Evolutionary conservation across 2,113 vertebrate species (phyloP), one percentile per base, ranked within the genome.

Genomic region (Holacanthus passer): DNA sequence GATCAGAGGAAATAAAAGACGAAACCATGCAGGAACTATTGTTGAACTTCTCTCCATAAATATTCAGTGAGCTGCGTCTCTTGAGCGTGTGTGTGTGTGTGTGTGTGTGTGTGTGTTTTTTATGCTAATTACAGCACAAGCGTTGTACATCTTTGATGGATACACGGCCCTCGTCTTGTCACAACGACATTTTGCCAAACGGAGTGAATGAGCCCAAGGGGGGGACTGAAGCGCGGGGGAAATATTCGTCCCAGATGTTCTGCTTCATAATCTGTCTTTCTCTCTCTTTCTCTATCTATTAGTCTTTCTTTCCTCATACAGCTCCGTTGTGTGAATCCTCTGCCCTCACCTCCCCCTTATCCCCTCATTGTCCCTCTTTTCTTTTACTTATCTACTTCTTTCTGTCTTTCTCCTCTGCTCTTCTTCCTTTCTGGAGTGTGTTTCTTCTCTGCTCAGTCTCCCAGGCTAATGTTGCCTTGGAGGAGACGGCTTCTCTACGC

Each of bases 1-100:
- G 84, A 92, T 92, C 85, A 86, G 76, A 88, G 62, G 37, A 84
- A 94, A 95, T 91, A 89, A 95, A 94, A 86, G 9, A 89, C 32
- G 12, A 85, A 90, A 83, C 71, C 1, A 92, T 71, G 73, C 82
- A 85, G 72, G 43, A 88, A 91, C 68, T 74, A 59, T 73, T 62
- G 77, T 79, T 86, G 77, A 85, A 77, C 83, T 80, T 78, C 58
- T 83, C 47, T 81, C n/a, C 48, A 69, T 92, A 70, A 87, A 83
- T 93, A 74, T 88, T 88, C 73, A 84, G 58, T 5, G 35, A 3
- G 22, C 32, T 64, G n/a, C 27, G 16, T 77, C 29, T 86, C 58
- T 48, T 3, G 0, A 8, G 56, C 29, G 43, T 58, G 16, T 32
- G 68, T 77, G 45, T 41, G 48, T 24, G 59, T 29, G 35, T 63